phyloP scores from a whole-genome alignment of 2,797 vertebrate species.

The Falco concolor region DNA sequence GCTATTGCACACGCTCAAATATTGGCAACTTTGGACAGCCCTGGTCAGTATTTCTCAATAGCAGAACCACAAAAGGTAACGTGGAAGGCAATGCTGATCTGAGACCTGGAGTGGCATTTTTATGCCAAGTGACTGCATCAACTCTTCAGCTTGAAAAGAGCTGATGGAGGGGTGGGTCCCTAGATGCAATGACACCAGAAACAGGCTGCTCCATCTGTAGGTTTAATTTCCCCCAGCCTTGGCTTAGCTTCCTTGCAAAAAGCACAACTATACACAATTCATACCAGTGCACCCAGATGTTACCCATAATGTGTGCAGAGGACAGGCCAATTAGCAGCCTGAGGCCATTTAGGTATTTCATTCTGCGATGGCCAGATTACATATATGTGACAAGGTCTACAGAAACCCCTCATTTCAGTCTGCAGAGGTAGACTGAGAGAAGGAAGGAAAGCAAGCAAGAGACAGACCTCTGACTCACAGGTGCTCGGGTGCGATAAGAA shows the following conservation, averaged over 20 bases:
- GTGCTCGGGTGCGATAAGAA: neutral
- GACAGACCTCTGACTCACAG: neutral
- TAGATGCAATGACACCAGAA: neutral
- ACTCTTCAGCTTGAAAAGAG: neutral
- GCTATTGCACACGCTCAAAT: neutral
- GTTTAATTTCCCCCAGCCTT: neutral
- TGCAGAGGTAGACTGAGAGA: neutral
- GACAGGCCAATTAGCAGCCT: neutral
- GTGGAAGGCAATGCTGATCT: neutral
- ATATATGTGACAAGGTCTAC: neutral
- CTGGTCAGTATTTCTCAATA: neutral
- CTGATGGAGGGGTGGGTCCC: neutral
- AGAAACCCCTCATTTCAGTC: neutral
- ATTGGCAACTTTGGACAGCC: neutral
- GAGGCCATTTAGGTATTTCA: neutral
- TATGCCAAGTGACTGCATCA: neutral
- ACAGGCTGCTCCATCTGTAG: neutral
- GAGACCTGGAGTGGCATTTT: neutral
- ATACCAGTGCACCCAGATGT: neutral
- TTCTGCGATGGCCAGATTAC: neutral
- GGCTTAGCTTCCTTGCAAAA: neutral
- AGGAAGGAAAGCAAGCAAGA: neutral
- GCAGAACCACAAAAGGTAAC: neutral
- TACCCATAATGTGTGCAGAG: rapidly evolving
- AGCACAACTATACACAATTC: neutral